These are phyloP conservation scores for Brachyopa scutellaris DNA, from an alignment of 2,888 invertebrate genomes.

Conservation along the genomic window DNA sequence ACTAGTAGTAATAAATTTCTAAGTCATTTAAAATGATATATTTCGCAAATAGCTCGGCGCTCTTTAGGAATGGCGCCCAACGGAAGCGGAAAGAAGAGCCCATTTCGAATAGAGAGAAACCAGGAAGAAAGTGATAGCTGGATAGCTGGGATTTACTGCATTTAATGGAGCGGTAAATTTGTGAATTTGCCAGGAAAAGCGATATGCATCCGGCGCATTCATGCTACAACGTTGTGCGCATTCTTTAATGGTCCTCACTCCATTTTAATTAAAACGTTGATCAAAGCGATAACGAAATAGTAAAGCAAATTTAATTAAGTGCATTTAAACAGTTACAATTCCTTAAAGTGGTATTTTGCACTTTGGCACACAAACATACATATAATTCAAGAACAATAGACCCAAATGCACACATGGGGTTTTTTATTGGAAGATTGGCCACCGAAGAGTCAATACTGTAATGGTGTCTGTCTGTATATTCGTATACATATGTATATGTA, in stretches of 20 bases:
- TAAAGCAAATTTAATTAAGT: conserved; percentile 45
- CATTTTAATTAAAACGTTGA: conserved; percentile 49
- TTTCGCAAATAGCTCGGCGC: conserved; percentile 32
- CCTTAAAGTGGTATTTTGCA: conserved; percentile 57
- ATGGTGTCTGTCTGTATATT: neutral
- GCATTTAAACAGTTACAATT: conserved; percentile 62
- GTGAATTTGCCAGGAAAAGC: conserved; percentile 43
- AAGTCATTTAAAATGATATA: conserved; percentile 69
- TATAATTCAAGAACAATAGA: conserved; percentile 58
- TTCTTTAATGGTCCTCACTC: conserved; percentile 48
- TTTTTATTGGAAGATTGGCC: conserved; percentile 34
- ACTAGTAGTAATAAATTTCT: conserved; percentile 63
- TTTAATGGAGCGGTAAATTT: conserved; percentile 58
- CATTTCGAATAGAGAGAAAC: neutral
- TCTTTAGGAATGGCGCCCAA: conserved; percentile 41
- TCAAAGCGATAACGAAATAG: conserved; percentile 46
- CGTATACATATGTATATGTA: neutral
- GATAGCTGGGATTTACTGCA: conserved; percentile 15
- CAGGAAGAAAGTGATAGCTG: conserved; percentile 4
- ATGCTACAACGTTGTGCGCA: conserved; percentile 2
- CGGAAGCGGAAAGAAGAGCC: conserved; percentile 5
- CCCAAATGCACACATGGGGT: neutral
- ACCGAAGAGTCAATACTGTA: conserved; percentile 21
- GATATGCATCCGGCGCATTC: conserved; percentile 27
- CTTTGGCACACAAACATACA: conserved; percentile 61